These are phyloP conservation scores for Mactromeris polynyma DNA, from an alignment of 2,888 invertebrate genomes.

Conservation along the genomic window DNA sequence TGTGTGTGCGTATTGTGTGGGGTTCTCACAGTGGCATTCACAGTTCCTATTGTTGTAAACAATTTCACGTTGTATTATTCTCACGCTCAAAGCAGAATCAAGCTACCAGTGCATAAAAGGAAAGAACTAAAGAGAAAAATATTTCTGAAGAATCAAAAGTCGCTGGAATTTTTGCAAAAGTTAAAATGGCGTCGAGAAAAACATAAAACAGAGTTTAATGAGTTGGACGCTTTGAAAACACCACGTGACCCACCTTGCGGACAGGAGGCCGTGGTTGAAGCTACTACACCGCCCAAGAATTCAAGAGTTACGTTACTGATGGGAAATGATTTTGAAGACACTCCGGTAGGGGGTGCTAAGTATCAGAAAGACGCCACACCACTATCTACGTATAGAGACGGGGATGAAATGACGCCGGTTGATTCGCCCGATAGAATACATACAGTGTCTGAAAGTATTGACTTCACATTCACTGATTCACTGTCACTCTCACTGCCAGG, in stretches of 20 bases:
- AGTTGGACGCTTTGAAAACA: slow-evolving; percentile 64
- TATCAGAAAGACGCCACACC: neutral
- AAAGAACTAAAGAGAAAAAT: slow-evolving; percentile 81
- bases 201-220: slow-evolving; percentile 66
- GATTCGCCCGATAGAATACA: slow-evolving; percentile 64
- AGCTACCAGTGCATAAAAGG: slow-evolving; percentile 82
- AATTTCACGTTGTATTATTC: slow-evolving; percentile 86
- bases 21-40: slow-evolving; percentile 86
- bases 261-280: slow-evolving; percentile 56
- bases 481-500: slow-evolving; percentile 70
- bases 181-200: slow-evolving; percentile 75
- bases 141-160: slow-evolving; percentile 81
- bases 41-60: slow-evolving; percentile 86
- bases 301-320: slow-evolving; percentile 21
- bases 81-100: slow-evolving; percentile 85
- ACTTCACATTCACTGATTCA: slow-evolving; percentile 60
- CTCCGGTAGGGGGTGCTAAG: neutral
- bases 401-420: slow-evolving; percentile 19
- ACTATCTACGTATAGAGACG: neutral
- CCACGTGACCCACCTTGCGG: slow-evolving; percentile 71
- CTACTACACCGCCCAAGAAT: slow-evolving; percentile 44
- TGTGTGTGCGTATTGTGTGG: slow-evolving; percentile 86
- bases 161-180: slow-evolving; percentile 78
- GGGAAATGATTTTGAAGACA: neutral
- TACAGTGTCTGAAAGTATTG: slow-evolving; percentile 77